Percentiles rank a stretch among this genome's conserved stretches.
These are phyloP conservation scores for Arenicola marina DNA, from an alignment of 2,888 invertebrate genomes.

Conservation along the genomic window DNA sequence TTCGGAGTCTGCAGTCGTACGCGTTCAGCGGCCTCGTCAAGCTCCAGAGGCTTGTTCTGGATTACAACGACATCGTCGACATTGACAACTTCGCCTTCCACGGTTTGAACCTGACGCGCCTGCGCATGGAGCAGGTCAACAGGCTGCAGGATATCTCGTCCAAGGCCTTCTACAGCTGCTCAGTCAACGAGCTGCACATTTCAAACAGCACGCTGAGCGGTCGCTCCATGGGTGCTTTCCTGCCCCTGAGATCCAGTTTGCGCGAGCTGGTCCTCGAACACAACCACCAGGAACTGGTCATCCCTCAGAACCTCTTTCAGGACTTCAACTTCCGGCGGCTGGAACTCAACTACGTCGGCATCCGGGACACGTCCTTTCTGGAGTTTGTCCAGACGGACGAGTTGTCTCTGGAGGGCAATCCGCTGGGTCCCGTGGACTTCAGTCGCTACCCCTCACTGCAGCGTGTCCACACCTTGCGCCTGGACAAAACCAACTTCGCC, in stretches of 20 bases:
- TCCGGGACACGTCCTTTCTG: slow-evolving; percentile 17
- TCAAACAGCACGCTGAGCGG: slow-evolving; percentile 17
- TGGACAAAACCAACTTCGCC: slow-evolving; percentile 16
- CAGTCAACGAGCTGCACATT: slow-evolving; percentile 13
- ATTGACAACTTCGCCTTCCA: slow-evolving; percentile 28
- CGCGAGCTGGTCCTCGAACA: slow-evolving; percentile 15
- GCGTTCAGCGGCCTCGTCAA: slow-evolving; percentile 24
- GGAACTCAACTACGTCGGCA: slow-evolving; percentile 20
- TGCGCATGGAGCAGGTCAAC: slow-evolving; percentile 18
- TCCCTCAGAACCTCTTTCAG: slow-evolving; percentile 19
- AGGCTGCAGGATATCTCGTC: slow-evolving; percentile 17
- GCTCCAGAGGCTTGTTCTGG: slow-evolving; percentile 17
- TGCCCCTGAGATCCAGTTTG: slow-evolving; percentile 13
- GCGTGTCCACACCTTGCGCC: slow-evolving; percentile 15
- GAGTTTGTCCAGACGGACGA: slow-evolving; percentile 11
- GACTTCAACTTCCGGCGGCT: slow-evolving; percentile 19
- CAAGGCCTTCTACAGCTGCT: slow-evolving; percentile 22
- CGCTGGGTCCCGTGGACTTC: slow-evolving; percentile 27
- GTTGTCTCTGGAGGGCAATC: slow-evolving; percentile 25
- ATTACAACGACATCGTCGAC: slow-evolving; percentile 16
- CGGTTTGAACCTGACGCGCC: slow-evolving; percentile 17
- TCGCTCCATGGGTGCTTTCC: slow-evolving; percentile 14
- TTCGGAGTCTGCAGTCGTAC: slow-evolving; percentile 19
- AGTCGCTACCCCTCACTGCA: slow-evolving; percentile 17
- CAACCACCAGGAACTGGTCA: slow-evolving; percentile 15